phyloP scores from a whole-genome alignment of 2,113 vertebrate genomes.

The Aegotheles bennettii region DNA sequence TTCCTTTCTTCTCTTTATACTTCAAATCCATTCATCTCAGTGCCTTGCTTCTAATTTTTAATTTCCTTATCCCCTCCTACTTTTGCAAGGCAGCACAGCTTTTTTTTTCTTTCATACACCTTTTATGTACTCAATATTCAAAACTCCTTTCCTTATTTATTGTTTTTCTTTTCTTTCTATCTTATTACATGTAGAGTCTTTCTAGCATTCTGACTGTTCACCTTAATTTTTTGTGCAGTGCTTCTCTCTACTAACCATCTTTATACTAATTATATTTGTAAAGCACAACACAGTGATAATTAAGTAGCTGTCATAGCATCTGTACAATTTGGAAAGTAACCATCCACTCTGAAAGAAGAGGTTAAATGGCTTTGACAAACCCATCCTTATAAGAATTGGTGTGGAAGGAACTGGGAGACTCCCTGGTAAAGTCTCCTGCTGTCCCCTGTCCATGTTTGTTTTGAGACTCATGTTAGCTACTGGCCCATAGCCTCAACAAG shows the following conservation, averaged over 20 bases:
- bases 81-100: background rate
- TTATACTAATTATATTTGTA: background rate
- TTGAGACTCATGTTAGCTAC: background rate
- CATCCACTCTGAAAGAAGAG: background rate
- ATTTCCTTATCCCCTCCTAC: background rate
- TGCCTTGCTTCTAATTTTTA: conserved; percentile 21
- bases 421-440: background rate
- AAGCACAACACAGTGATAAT: background rate
- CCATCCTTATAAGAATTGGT: background rate
- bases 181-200: background rate
- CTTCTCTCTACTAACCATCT: background rate
- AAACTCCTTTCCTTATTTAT: background rate
- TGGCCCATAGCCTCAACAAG: background rate
- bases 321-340: background rate
- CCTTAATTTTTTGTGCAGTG: background rate
- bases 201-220: background rate
- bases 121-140: background rate
- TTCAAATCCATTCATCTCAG: background rate
- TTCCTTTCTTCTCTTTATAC: background rate
- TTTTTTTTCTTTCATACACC: background rate
- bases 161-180: background rate
- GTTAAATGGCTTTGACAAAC: conserved; percentile 6
- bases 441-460: background rate
- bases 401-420: background rate
- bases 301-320: conserved; percentile 9